Percentiles rank a stretch among this genome's conserved stretches.
phyloP scores from a whole-genome alignment of 2,797 vertebrate species.

The Sebastes diaconus region DNA sequence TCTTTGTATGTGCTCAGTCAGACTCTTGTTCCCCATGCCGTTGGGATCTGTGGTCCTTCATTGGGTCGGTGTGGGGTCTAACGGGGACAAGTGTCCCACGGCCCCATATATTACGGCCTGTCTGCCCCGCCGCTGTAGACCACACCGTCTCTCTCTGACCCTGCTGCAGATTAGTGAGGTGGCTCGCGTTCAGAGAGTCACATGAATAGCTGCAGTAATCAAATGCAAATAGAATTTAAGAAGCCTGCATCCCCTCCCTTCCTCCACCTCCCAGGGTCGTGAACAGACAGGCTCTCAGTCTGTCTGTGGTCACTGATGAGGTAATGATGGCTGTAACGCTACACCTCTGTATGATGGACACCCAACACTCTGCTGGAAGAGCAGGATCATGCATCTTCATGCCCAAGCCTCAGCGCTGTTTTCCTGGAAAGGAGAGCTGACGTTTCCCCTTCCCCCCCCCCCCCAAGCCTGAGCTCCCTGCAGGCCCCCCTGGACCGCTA shows the following conservation, averaged over 20 bases:
- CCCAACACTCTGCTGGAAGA: constrained; percentile 57
- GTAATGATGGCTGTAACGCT: constrained; percentile 63
- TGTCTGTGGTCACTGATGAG: constrained; percentile 44
- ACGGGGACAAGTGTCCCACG: constrained; percentile 74
- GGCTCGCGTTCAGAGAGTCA: constrained; percentile 36
- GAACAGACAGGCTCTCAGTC: constrained; percentile 25
- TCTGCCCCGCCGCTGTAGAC: constrained; percentile 41
- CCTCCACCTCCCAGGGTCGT: neutral
- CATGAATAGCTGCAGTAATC: constrained; percentile 41
- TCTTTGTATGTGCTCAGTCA: constrained; percentile 78
- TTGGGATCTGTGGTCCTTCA: constrained; percentile 51
- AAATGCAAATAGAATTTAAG: constrained; percentile 69
- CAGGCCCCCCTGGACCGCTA: constrained; percentile 43
- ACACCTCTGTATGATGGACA: constrained; percentile 64
- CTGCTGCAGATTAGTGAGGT: constrained; percentile 41
- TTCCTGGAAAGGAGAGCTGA: constrained; percentile 57
- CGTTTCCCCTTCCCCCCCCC: constrained; percentile 5
- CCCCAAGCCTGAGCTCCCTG: neutral
- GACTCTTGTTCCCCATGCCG: constrained; percentile 59
- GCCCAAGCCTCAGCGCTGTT: neutral
- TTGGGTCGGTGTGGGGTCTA: constrained; percentile 74
- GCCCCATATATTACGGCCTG: constrained; percentile 73
- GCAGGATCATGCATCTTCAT: constrained; percentile 36
- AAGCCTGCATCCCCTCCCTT: neutral
- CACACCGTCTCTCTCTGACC: constrained; percentile 55